Evolutionary conservation across 1,140 invertebrate genomes (phyloP).

Genomic region (Homalodisca vitripennis): DNA sequence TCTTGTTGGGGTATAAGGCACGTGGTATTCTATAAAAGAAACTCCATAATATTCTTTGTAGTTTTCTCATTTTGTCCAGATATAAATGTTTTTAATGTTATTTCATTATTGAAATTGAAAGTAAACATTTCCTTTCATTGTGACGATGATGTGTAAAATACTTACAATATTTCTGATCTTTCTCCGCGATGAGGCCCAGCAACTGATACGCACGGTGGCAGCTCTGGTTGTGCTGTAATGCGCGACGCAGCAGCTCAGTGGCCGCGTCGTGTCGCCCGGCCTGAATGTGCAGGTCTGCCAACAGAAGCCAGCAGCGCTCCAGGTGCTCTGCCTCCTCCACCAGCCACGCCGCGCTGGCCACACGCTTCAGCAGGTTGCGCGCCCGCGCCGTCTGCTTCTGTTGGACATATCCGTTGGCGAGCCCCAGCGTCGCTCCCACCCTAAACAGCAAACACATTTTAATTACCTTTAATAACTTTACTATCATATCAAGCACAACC

Average conservation of each 20-base stretch:
- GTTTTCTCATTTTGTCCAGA: too few species aligned
- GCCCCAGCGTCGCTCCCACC: conserved; percentile 85
- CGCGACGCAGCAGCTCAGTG: conserved; percentile 74
- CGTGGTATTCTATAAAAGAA: too few species aligned
- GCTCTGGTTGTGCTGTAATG: conserved; percentile 86
- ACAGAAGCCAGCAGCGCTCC: conserved; percentile 90
- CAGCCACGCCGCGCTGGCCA: conserved; percentile 85
- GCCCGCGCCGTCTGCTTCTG: conserved; percentile 89
- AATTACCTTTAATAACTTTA: too few species aligned
- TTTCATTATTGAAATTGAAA: too few species aligned
- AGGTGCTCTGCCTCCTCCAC: conserved; percentile 95
- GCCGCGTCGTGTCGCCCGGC: conserved; percentile 85
- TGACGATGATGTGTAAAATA: neutral
- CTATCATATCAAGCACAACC: too few species aligned
- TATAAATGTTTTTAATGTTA: too few species aligned
- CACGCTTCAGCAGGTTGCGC: conserved; percentile 87
- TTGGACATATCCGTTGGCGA: conserved; percentile 70
- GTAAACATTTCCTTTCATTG: too few species aligned
- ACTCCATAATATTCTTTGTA: too few species aligned
- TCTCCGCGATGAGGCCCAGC: conserved; percentile 83
- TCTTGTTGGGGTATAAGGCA: too few species aligned
- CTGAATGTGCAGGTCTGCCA: conserved; percentile 90
- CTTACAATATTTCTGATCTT: conserved; percentile 81
- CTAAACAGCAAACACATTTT: too few species aligned
- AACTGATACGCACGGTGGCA: conserved; percentile 91